These are phyloP conservation scores for Pristionchus fissidentatus DNA, from an alignment of 2,888 invertebrate species.

Conservation along the genomic window DNA sequence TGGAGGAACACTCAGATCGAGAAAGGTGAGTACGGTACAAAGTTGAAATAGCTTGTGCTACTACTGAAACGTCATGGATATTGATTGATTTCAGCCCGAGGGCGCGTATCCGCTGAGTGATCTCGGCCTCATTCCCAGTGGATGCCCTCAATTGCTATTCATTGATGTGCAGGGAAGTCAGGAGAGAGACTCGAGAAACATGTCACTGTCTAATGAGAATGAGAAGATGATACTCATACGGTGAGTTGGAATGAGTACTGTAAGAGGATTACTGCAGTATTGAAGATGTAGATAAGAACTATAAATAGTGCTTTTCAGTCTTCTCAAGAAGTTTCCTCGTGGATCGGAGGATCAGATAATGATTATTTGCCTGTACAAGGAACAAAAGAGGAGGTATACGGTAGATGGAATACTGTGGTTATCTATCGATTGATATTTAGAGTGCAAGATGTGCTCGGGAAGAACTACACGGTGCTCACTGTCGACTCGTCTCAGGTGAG, in stretches of 20 bases:
- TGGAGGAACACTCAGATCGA: not conserved
- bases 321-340: not conserved
- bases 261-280: no score
- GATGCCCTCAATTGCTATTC: not conserved
- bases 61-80: not conserved
- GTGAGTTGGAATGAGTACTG: no score
- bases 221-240: not conserved
- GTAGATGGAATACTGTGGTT: not conserved
- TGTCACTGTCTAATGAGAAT: not conserved
- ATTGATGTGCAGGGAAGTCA: not conserved
- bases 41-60: not conserved
- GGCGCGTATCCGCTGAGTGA: not conserved
- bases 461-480: not conserved
- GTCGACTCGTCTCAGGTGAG: slow-evolving; percentile 18
- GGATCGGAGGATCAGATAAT: not conserved
- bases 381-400: slow-evolving; percentile 16
- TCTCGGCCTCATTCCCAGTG: not conserved
- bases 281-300: no score
- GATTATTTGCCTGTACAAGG: slow-evolving; percentile 31
- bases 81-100: not conserved
- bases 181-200: not conserved
- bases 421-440: not conserved
- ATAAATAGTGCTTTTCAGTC: not conserved
- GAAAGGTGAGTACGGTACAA: not conserved
- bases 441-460: not conserved